A percentile compares a stretch with the other conserved stretches of the same genome.
phyloP scores from a whole-genome alignment of 2,113 vertebrate genomes.

The Sialia sialis region DNA sequence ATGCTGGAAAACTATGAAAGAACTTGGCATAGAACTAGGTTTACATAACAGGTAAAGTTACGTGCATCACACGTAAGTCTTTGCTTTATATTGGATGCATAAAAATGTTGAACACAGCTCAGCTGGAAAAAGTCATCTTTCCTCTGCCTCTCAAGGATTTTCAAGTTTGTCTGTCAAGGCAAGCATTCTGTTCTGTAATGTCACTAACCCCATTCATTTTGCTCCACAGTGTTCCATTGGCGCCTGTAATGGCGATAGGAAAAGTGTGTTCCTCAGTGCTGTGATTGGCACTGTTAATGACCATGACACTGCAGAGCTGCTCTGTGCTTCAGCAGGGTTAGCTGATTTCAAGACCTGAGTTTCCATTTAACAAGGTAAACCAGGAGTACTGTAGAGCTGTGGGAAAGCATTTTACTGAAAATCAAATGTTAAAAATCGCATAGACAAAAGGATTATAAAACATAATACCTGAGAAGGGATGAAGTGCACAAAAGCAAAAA shows the following conservation, averaged over 20 bases:
- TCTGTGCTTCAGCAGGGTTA: constrained; percentile 16
- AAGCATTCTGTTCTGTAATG: not conserved
- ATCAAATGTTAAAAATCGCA: not conserved
- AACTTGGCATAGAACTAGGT: not conserved
- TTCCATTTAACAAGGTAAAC: constrained; percentile 21
- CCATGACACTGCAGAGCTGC: constrained; percentile 22
- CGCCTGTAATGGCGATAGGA: not conserved
- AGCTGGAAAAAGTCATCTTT: not conserved
- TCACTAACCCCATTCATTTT: constrained; percentile 24
- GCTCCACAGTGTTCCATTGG: not conserved
- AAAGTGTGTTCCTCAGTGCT: not conserved
- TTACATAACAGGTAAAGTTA: not conserved
- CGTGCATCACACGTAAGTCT: not conserved
- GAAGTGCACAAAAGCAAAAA: not conserved
- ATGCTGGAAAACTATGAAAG: not conserved
- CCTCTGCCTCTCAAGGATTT: not conserved
- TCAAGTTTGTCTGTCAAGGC: not conserved
- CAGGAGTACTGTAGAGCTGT: not conserved
- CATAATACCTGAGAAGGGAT: not conserved
- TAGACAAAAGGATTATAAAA: not conserved
- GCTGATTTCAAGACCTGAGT: not conserved
- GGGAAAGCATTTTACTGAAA: constrained; percentile 5
- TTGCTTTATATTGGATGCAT: not conserved
- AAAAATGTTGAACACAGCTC: not conserved
- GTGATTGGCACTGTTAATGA: constrained; percentile 50